Evolutionary conservation across 2,888 invertebrate species (phyloP), one percentile per base, ranked within the genome.

Genomic region (Cantharis rustica): DNA sequence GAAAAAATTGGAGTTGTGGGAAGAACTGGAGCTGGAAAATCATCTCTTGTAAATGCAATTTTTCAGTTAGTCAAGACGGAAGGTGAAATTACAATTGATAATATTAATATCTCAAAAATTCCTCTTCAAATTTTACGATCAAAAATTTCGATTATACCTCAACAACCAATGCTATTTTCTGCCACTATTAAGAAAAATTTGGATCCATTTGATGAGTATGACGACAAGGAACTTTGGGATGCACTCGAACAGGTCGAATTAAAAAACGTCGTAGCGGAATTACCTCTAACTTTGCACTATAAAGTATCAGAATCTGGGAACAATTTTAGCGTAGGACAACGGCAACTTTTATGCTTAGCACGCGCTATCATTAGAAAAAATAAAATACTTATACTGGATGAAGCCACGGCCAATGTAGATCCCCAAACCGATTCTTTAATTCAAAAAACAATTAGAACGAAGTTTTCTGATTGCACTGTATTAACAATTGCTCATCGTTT

Each of bases 121-220:
- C 95, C 95, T 0, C 89, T 96, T 27, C 92, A 93, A 82, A 92
- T 93, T 85, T 90, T 96, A 15, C 91, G 96, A 71, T 93, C 93
- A 17, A 93, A 92, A 85, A 91, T 96, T 77, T 94, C 95, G 10
- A 96, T 96, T 83, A 96, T 96, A 62, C 96, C 96, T 0, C 96
- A 96, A 87, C 95, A 96, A 85, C 96, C 96, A 0, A 94, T 95
- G 75, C 88, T 96, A 72, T 96, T 98, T 88, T 95, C 95, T 0
- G 97, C 96, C 47, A 93, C 95, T 4, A 91, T 98, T 89, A 90
- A 97, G 3, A 93, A 93, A 84, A 98, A 98, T 89, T 90, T 98
- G 75, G 97, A 97, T 89, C 97, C 97, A 2, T 96, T 96, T 86
- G 92, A 94, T 78, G 93, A 93, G 83, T 94, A 94, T 84, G 89